These are phyloP conservation scores for Pedionomus torquatus DNA, from an alignment of 2,113 vertebrate species.

Conservation along the genomic window DNA sequence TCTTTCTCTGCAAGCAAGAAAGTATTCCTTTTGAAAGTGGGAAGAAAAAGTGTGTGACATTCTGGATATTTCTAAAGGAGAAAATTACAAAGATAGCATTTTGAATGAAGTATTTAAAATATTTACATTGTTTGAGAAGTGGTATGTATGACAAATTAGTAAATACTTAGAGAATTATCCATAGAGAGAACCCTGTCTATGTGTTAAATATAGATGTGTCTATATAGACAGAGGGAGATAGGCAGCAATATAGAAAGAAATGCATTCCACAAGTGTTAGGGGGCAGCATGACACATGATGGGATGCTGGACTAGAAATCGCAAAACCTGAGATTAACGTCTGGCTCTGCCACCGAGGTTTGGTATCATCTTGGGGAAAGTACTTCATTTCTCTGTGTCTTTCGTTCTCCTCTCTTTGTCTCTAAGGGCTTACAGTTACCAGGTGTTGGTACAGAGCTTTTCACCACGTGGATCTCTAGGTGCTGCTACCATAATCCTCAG, in stretches of 20 bases:
- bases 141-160: neutral
- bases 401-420: neutral
- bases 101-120: neutral
- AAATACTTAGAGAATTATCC: neutral
- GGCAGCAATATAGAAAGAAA: neutral
- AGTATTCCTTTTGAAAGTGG: conserved; percentile 20
- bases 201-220: neutral
- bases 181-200: neutral
- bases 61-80: conserved; percentile 20
- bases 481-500: neutral
- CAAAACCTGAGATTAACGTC: neutral
- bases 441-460: neutral
- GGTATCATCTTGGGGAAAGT: neutral
- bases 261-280: neutral
- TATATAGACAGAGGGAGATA: neutral
- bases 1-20: conserved; percentile 40
- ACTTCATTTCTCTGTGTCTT: neutral
- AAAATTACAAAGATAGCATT: conserved; percentile 23
- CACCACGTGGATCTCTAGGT: neutral
- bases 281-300: neutral
- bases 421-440: neutral
- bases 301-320: neutral
- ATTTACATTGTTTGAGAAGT: conserved; percentile 1
- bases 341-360: neutral
- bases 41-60: neutral